A percentile compares a stretch with the other conserved stretches of the same genome.
These are phyloP conservation scores for Pipistrellus nathusii DNA, from an alignment of 2,797 vertebrate genomes.

Conservation along the genomic window DNA sequence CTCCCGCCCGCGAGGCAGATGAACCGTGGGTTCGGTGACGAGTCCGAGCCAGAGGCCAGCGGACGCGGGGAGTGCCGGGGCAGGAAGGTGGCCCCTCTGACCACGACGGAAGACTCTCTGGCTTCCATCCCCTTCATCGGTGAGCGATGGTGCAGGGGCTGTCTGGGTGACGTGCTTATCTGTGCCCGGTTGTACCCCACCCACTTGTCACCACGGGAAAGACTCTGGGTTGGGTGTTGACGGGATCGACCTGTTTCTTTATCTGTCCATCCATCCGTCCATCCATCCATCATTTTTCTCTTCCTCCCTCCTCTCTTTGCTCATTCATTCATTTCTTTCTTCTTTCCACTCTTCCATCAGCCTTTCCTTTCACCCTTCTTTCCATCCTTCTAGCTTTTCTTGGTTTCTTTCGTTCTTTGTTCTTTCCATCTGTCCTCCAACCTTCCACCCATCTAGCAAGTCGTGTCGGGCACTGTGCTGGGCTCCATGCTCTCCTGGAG, in stretches of 20 bases:
- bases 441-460: background rate
- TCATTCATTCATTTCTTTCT: background rate
- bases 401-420: slow-evolving; percentile 37
- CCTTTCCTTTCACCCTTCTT: background rate
- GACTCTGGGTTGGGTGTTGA: background rate
- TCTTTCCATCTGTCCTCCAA: background rate
- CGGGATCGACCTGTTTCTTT: background rate
- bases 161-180: background rate
- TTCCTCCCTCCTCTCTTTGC: background rate
- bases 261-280: background rate
- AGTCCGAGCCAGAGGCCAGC: slow-evolving; percentile 88
- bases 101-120: slow-evolving; percentile 94
- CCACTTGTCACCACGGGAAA: background rate
- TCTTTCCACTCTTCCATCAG: background rate
- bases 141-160: slow-evolving; percentile 85
- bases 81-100: slow-evolving; percentile 91
- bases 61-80: slow-evolving; percentile 86
- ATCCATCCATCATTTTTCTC: background rate
- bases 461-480: background rate
- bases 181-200: background rate
- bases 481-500: background rate
- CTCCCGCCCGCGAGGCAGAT: slow-evolving; percentile 90
- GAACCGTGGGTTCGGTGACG: slow-evolving; percentile 92
- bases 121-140: slow-evolving; percentile 99
- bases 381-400: background rate